Conservation (phyloP, 2,888 invertebrate genomes). For the Pristionchus arcanus region DNA sequence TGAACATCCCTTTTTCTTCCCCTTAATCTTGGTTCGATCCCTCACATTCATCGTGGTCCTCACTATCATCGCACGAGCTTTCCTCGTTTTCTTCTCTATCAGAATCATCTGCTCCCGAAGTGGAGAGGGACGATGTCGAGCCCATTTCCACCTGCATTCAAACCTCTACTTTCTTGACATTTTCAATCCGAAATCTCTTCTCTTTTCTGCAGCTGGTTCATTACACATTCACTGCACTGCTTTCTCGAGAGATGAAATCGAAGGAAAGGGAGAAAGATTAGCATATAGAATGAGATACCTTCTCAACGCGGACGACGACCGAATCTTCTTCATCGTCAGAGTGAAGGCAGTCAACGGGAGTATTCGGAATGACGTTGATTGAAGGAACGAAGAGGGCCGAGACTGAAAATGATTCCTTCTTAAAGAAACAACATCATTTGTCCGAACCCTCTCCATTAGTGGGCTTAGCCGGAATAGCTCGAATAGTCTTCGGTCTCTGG, state of each 20-base stretch:
- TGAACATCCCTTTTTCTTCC: not conserved
- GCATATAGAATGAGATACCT: slow-evolving; percentile 24
- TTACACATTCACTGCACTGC: slow-evolving; percentile 10
- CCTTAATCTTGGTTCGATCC: not conserved
- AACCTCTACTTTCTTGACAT: not conserved
- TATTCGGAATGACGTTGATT: slow-evolving; percentile 78
- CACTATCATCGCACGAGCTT: slow-evolving; percentile 55
- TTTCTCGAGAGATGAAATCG: not conserved
- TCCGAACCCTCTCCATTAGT: slow-evolving; percentile 62
- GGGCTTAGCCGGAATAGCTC: slow-evolving; percentile 58
- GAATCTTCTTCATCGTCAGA: slow-evolving; percentile 59
- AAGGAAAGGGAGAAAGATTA: not conserved
- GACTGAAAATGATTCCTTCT: slow-evolving; percentile 46
- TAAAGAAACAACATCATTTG: not conserved
- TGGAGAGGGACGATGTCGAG: slow-evolving; percentile 69
- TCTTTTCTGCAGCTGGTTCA: not conserved
- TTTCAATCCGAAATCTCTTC: not conserved
- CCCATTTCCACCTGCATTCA: slow-evolving; percentile 28
- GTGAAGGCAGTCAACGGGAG: slow-evolving; percentile 69
- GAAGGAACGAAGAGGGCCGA: slow-evolving; percentile 72
- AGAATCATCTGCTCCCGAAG: slow-evolving; percentile 78
- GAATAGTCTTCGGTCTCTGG: slow-evolving; percentile 50
- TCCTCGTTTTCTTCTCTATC: slow-evolving; percentile 71
- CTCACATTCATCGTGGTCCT: slow-evolving; percentile 54
- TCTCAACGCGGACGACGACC: slow-evolving; percentile 20